Evolutionary conservation across 2,888 invertebrate species (phyloP), one percentile per base, ranked within the genome.

Genomic region (Patella depressa): DNA sequence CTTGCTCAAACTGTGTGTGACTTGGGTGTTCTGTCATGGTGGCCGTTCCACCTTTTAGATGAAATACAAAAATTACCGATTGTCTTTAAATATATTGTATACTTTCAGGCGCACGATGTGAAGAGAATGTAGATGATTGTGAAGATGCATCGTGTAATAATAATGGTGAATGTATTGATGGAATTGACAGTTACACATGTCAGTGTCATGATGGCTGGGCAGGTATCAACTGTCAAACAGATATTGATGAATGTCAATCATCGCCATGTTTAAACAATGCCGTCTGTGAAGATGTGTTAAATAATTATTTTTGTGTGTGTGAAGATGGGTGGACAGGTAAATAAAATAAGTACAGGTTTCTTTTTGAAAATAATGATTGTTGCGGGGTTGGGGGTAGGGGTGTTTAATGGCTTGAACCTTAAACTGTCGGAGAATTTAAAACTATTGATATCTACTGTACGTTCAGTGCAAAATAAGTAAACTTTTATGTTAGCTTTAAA

Each of bases 41-140:
- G 9, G 45, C 45, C 7, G 45, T 45, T 45, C 45, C 9, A 45
- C 45, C 9, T 45, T 45, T 45, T 45, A 45, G 45, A 7, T 45
- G 7, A 45, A 45, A 45, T 45, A 45, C 45, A 45, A 45, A 45
- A 45, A 9, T 45, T 45, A 45, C 45, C 9, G 9, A 45, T 34
- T 34, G 34, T 34, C 34, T 34, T 34, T 34, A 4, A 34, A 34
- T 34, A 5, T 19, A 3, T 59, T 59, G 9, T 59, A 19, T 19
- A 59, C 24, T 65, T 65, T 65, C 29, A n/a, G 80, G 82, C 15
- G 15, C 17, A 0, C 45, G 54, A 5, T 80, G 79, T 65, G 78
- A 78, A 24, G 29, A 9, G n/a, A 76, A 80, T 17, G 54, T 76
- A 24, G 73, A 82, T 70, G 80, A 80, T n/a, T 83, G 83, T 72